Conservation (phyloP, 2,113 vertebrate genomes). For the Aepyceros melampus region DNA sequence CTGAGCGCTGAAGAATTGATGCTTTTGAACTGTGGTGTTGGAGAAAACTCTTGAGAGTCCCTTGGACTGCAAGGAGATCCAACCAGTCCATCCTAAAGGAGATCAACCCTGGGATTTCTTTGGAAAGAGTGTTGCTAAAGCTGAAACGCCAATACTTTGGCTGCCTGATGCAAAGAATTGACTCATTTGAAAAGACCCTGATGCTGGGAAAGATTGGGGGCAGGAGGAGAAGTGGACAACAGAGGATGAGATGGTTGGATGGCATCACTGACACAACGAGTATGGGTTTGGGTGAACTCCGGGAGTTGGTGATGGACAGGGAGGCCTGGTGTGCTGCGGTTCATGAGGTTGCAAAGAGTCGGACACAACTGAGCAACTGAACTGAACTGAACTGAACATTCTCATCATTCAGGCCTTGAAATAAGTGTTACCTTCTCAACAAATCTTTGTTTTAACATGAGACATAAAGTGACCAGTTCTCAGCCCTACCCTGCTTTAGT, state of each 20-base stretch:
- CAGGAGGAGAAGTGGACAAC: neutral
- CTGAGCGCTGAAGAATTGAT: accelerated
- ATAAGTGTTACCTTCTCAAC: neutral
- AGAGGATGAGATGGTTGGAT: neutral
- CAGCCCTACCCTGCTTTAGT: neutral
- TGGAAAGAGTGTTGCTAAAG: neutral
- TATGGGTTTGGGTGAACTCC: neutral
- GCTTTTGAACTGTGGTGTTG: neutral
- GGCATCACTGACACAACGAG: neutral
- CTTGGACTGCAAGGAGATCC: neutral
- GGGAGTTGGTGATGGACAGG: neutral
- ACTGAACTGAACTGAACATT: neutral
- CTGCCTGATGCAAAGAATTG: neutral
- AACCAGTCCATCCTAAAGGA: neutral
- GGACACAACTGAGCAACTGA: neutral
- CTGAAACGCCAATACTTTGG: neutral
- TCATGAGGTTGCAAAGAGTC: neutral
- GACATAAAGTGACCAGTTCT: neutral
- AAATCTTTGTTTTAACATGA: neutral
- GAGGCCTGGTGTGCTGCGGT: neutral
- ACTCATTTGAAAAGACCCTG: neutral
- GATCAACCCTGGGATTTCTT: neutral
- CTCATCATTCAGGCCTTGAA: neutral
- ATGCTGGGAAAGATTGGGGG: neutral
- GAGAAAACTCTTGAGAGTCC: neutral